Conservation (phyloP, 2,797 vertebrate species). For the Malacoraja senta region DNA sequence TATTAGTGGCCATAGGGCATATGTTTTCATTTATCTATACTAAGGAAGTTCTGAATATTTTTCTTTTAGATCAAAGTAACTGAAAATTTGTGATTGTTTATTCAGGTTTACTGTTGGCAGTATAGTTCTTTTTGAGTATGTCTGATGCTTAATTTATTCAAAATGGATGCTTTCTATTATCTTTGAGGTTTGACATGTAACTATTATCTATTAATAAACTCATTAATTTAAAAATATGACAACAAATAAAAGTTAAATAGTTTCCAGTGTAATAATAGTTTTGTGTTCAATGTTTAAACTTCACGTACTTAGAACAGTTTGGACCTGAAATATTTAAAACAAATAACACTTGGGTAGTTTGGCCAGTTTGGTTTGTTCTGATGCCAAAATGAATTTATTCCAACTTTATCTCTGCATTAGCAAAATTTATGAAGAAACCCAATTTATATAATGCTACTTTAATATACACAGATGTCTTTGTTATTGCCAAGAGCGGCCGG, state of each 20-base stretch:
- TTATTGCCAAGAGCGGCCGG: too few species aligned
- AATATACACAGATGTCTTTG: not conserved
- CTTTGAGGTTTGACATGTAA: slow-evolving; percentile 23
- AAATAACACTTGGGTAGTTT: not conserved
- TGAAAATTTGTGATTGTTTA: slow-evolving; percentile 34
- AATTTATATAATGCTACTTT: not conserved
- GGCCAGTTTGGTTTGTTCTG: not conserved
- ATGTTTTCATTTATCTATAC: slow-evolving; percentile 35
- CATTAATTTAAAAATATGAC: not conserved
- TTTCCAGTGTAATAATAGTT: not conserved
- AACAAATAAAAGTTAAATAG: not conserved
- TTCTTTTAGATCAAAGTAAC: slow-evolving; percentile 36
- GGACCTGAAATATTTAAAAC: not conserved
- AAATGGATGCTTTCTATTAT: slow-evolving; percentile 2
- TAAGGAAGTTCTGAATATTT: slow-evolving; percentile 33
- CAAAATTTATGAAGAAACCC: not conserved
- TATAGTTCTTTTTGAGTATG: not conserved
- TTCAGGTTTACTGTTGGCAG: slow-evolving; percentile 33
- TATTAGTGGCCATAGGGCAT: slow-evolving; percentile 32
- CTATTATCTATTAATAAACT: not conserved
- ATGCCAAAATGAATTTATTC: slow-evolving; percentile 12
- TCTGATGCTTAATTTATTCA: slow-evolving; percentile 21
- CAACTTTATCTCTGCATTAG: slow-evolving; percentile 13
- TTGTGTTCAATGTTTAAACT: not conserved
- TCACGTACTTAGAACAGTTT: not conserved